phyloP scores from a whole-genome alignment of 2,797 vertebrate species.

The Phrynocephalus guinanensis region DNA sequence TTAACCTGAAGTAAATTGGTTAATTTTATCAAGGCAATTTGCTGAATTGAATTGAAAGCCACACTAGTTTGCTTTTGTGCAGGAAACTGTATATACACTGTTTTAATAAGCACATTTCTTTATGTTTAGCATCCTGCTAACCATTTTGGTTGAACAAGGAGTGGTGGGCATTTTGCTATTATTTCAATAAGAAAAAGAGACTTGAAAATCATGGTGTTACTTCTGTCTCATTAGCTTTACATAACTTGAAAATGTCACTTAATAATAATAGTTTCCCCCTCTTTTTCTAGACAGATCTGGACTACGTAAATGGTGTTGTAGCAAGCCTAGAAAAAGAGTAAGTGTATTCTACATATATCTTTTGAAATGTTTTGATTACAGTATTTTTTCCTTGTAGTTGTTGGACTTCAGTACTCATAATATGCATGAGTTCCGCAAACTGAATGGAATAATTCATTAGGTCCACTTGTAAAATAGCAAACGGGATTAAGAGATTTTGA shows the following conservation, averaged over 20 bases:
- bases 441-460: slow-evolving; percentile 21
- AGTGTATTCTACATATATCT: slow-evolving; percentile 72
- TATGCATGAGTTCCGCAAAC: not conserved
- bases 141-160: not conserved
- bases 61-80: not conserved
- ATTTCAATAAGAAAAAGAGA: not conserved
- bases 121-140: not conserved
- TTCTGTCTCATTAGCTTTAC: slow-evolving; percentile 9
- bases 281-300: slow-evolving; percentile 87
- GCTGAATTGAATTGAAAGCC: not conserved
- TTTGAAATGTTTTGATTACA: slow-evolving; percentile 24
- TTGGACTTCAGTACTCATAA: slow-evolving; percentile 36
- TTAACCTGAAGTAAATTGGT: slow-evolving; percentile 3
- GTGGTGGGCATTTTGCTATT: not conserved
- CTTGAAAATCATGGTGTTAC: not conserved
- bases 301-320: slow-evolving; percentile 91
- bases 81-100: not conserved
- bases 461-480: slow-evolving; percentile 46
- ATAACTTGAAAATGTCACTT: not conserved
- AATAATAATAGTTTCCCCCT: slow-evolving; percentile 32
- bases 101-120: slow-evolving; percentile 9
- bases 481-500: slow-evolving; percentile 43
- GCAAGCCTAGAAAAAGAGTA: slow-evolving; percentile 94
- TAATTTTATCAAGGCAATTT: not conserved
- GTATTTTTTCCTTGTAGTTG: not conserved